Base-by-base conservation (phyloP, 2,797 vertebrate genomes). In the Kryptopterus vitreolus region DNA sequence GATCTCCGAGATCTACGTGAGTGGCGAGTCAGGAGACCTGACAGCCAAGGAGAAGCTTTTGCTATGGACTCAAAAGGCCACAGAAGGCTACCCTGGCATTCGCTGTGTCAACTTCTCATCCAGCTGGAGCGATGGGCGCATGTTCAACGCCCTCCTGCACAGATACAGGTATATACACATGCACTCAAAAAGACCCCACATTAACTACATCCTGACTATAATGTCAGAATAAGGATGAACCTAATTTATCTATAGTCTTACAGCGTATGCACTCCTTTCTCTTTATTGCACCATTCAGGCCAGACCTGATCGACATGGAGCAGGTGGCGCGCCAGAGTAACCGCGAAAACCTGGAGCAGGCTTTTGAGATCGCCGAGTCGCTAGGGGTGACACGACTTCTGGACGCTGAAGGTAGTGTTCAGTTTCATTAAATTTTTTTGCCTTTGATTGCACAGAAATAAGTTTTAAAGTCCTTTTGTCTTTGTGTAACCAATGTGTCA, bases 1-100 rank as follows among this genome's bases (percentile, higher is more conserved):
- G 98, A 99, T 99, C 87, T 99, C 98, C 0, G 98, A 99, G 90
- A 99, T 99, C 89, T 98, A 99, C 82, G 97, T 99, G 91, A 96
- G 97, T 0, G 98, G 98, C 8, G 97, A 99, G 87, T 97, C 95
- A 0, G 95, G 95, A 48, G 98, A 99, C 86, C 96, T 99, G 94
- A 98, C 98, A 0, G 98, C 98, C 89, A 99, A 99, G 93, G 98
- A 99, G 89, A 98, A 98, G 90, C 94, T 99, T 88, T 93, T 99
- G 69, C 85, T 99, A 78, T 99, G 98, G 97, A 97, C 96, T 11
- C 96, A 98, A 91, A 94, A 98, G 89, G 96, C 98, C 83, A 96
- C 92, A 0, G 96, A 97, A 31, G 96, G 96, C 83, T 98, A 97
- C 89, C 90, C 95, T 1, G 96, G 96, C 77, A 90, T 98, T 29